Evolutionary conservation across 2,888 invertebrate species (phyloP).

Genomic region (Cantharis lateralis): DNA sequence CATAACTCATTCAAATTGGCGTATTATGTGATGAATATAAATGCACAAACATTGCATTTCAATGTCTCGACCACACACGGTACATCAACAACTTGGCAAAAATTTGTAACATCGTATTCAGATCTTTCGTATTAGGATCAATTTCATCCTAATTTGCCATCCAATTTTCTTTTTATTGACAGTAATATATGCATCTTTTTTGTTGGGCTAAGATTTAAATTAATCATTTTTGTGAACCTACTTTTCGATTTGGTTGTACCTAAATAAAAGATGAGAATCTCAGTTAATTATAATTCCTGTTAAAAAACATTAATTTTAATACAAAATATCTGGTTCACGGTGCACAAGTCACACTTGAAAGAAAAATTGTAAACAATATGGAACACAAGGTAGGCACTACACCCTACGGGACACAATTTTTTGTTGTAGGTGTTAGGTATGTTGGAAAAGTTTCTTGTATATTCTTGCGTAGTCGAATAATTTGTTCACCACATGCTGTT

Average conservation of each 20-base stretch:
- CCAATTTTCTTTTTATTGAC: background rate
- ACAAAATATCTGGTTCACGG: background rate
- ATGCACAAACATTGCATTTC: slow-evolving; percentile 32
- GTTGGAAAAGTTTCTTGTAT: background rate
- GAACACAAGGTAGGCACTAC: background rate
- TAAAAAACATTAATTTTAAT: background rate
- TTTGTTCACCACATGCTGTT: background rate
- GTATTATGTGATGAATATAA: slow-evolving; percentile 49
- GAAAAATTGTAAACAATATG: background rate
- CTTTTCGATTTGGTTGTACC: background rate
- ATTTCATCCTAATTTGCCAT: slow-evolving; percentile 1
- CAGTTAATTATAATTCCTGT: background rate
- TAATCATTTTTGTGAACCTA: background rate
- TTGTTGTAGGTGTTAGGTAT: background rate
- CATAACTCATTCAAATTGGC: slow-evolving; percentile 53
- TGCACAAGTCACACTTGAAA: background rate
- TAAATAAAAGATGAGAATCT: background rate
- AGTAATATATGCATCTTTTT: background rate
- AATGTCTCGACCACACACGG: slow-evolving; percentile 48
- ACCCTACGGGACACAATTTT: background rate
- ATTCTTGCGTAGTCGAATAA: background rate
- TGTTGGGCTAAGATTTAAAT: background rate
- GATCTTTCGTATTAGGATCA: slow-evolving; percentile 1
- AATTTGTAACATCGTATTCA: slow-evolving; percentile 10
- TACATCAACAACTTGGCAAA: slow-evolving; percentile 18